These are phyloP conservation scores for Paramuricea clavata DNA, from an alignment of 92 coral and sea anemone species.

Conservation along the genomic window DNA sequence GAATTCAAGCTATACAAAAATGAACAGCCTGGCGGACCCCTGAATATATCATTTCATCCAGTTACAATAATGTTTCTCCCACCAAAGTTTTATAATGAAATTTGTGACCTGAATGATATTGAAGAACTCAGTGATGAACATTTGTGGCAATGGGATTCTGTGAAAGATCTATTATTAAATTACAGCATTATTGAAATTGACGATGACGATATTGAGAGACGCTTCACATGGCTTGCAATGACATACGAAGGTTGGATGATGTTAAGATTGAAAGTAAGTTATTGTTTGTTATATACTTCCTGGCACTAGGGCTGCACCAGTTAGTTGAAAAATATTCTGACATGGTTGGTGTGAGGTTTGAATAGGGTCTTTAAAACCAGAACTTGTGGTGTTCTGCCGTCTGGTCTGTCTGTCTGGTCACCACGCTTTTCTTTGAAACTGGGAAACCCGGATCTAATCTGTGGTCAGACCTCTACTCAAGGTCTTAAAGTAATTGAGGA, in stretches of 20 bases:
- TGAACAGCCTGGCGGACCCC: background rate
- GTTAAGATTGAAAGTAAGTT: conserved; percentile 4
- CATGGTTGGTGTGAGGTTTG: too few species aligned
- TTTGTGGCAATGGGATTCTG: background rate
- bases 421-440: too few species aligned
- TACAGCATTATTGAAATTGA: background rate
- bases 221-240: background rate
- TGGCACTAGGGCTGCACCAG: too few species aligned
- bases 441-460: too few species aligned
- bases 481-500: too few species aligned
- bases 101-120: background rate
- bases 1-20: background rate
- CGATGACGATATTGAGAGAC: background rate
- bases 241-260: background rate
- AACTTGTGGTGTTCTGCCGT: too few species aligned
- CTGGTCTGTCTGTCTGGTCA: too few species aligned
- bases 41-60: background rate
- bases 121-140: background rate
- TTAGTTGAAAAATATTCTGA: too few species aligned
- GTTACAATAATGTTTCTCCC: background rate
- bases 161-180: background rate
- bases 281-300: too few species aligned
- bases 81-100: background rate
- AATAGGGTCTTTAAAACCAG: too few species aligned
- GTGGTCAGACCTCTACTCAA: too few species aligned